phyloP scores from a whole-genome alignment of 2,888 invertebrate species.

The Helleia helle region DNA sequence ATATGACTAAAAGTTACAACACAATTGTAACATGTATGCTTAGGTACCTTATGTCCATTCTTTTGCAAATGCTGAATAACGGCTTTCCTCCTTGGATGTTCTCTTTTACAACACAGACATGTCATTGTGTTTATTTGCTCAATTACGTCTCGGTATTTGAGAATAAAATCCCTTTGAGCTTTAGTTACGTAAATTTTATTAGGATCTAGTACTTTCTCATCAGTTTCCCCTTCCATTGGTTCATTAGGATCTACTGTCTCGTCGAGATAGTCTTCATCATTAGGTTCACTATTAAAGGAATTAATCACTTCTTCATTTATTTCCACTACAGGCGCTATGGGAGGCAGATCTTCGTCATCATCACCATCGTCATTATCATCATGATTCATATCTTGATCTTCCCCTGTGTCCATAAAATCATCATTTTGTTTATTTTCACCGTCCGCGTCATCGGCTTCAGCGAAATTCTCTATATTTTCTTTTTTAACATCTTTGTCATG shows the following conservation, averaged over 20 bases:
- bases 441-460: conserved; percentile 32
- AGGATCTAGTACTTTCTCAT: conserved; percentile 45
- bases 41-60: conserved; percentile 72
- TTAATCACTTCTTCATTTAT: conserved; percentile 64
- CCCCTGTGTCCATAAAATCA: conserved; percentile 25
- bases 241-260: conserved; percentile 39
- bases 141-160: conserved; percentile 58
- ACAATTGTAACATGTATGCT: conserved; percentile 77
- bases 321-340: conserved; percentile 51
- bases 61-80: conserved; percentile 70
- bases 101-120: conserved; percentile 61
- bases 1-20: conserved; percentile 73
- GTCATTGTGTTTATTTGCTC: conserved; percentile 65
- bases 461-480: conserved; percentile 30
- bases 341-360: conserved; percentile 49
- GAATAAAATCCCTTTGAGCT: conserved; percentile 59
- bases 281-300: conserved; percentile 45
- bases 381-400: conserved; percentile 29
- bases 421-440: conserved; percentile 27
- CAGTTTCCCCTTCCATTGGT: conserved; percentile 35
- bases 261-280: conserved; percentile 45
- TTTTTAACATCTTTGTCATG: conserved; percentile 34
- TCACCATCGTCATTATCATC: conserved; percentile 37
- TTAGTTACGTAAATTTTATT: conserved; percentile 55
- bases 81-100: conserved; percentile 64